Evolutionary conservation across 37 sponge, comb jelly and placozoan genomes (phyloP).

Genomic region (Halisarca cf. caerulea): DNA sequence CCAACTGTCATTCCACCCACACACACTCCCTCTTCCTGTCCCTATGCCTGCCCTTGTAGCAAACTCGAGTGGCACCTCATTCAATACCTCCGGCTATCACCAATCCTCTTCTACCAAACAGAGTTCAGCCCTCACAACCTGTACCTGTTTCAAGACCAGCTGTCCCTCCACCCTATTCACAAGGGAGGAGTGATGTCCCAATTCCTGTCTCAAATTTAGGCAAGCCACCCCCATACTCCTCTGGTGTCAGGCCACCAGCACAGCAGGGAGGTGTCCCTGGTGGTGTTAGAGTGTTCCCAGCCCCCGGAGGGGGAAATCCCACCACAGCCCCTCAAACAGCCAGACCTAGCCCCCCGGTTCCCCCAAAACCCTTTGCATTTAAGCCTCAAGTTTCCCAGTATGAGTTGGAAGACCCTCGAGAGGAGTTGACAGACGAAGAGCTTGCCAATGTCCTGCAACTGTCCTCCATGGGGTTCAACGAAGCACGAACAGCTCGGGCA

Average conservation of each 20-base stretch:
- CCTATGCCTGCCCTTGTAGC: no score
- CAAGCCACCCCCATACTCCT: conserved; percentile 12
- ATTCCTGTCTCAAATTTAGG: neutral
- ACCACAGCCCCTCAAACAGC: neutral
- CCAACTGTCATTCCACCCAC: no score
- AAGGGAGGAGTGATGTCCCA: neutral
- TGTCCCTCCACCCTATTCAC: neutral
- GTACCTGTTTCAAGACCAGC: neutral
- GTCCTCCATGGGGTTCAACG: conserved; percentile 69
- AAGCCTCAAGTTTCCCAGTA: conserved; percentile 24
- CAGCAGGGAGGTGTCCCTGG: neutral
- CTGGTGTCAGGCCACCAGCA: neutral
- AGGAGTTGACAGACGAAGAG: conserved; percentile 32
- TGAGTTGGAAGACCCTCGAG: conserved; percentile 39
- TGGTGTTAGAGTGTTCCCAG: conserved; percentile 27
- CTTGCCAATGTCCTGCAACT: conserved; percentile 32
- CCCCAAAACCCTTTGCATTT: neutral
- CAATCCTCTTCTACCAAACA: no score
- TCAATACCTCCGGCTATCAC: no score
- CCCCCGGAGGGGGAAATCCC: neutral
- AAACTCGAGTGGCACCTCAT: no score
- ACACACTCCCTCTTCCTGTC: no score
- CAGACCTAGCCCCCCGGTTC: neutral
- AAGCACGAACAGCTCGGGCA: conserved; percentile 65
- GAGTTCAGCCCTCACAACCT: neutral